These are phyloP conservation scores for Magallana ariakensis DNA, from an alignment of 1,140 invertebrate species.

Conservation along the genomic window DNA sequence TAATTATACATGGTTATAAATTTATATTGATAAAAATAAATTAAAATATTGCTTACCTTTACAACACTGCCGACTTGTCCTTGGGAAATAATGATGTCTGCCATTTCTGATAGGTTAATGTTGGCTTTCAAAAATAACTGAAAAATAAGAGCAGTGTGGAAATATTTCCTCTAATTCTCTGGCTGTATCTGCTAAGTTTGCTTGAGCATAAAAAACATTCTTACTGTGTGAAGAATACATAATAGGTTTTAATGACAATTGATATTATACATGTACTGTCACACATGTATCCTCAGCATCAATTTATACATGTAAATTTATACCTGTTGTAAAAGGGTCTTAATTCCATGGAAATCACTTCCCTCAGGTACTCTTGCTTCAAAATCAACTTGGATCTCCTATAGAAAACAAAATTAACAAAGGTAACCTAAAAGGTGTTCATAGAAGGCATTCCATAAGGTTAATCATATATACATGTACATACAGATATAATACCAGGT, in stretches of 20 bases:
- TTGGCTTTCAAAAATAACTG: slow-evolving; percentile 91
- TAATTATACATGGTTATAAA: not conserved
- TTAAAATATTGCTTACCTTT: slow-evolving; percentile 83
- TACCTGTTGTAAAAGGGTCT: slow-evolving; percentile 86
- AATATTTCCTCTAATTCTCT: no score
- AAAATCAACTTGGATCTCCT: slow-evolving; percentile 90
- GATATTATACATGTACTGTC: no score
- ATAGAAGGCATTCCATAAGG: not conserved
- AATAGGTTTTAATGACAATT: no score
- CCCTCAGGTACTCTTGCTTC: slow-evolving; percentile 89
- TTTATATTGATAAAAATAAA: not conserved
- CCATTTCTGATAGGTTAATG: slow-evolving; percentile 87
- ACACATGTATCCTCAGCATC: no score
- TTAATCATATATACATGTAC: no score
- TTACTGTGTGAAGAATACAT: no score
- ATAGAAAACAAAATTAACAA: slow-evolving; percentile 46
- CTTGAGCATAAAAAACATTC: no score
- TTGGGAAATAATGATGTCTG: slow-evolving; percentile 90
- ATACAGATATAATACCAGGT: not conserved
- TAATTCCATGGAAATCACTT: slow-evolving; percentile 91
- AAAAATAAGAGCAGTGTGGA: slow-evolving; percentile 43
- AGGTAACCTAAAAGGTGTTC: not conserved
- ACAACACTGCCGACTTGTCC: slow-evolving; percentile 92
- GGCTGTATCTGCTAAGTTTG: no score
- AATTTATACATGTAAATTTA: not conserved